These are phyloP conservation scores for Poeciliopsis infans DNA, from an alignment of 2,797 vertebrate genomes.

Conservation along the genomic window DNA sequence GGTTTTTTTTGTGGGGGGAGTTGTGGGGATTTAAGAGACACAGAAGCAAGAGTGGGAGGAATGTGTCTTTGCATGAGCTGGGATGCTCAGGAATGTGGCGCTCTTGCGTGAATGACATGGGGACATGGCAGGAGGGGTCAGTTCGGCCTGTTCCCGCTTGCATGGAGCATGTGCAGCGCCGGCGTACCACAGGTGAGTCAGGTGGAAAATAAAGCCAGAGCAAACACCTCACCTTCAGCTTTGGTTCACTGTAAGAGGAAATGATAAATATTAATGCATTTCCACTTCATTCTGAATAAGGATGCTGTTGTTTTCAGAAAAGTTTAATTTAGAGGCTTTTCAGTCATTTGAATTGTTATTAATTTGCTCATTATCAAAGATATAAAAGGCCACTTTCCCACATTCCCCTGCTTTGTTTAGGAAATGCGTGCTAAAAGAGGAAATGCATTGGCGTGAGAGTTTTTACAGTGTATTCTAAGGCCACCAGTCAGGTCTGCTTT, in stretches of 20 bases:
- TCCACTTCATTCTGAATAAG: background rate
- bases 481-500: slow-evolving; percentile 47
- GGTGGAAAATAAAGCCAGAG: slow-evolving; percentile 19
- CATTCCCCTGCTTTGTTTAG: slow-evolving; percentile 23
- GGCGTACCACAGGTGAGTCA: slow-evolving; percentile 21
- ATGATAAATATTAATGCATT: background rate
- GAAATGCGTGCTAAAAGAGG: slow-evolving; percentile 7
- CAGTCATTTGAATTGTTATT: slow-evolving; percentile 45
- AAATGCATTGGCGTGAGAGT: slow-evolving; percentile 54
- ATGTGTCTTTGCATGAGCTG: slow-evolving; percentile 61
- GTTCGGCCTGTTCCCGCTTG: slow-evolving; percentile 61
- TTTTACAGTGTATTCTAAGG: slow-evolving; percentile 59
- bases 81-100: slow-evolving; percentile 51
- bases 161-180: slow-evolving; percentile 32
- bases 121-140: slow-evolving; percentile 60
- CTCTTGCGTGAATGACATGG: slow-evolving; percentile 56
- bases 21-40: slow-evolving; percentile 27
- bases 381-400: slow-evolving; percentile 39
- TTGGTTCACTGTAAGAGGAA: background rate
- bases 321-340: slow-evolving; percentile 45
- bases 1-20: too few relatives aligned
- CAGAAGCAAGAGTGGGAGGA: slow-evolving; percentile 27
- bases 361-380: slow-evolving; percentile 61
- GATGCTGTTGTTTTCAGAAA: background rate
- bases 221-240: background rate